A percentile compares a stretch with the other conserved stretches of the same genome.
These are phyloP conservation scores for Listronotus bonariensis DNA, from an alignment of 1,140 invertebrate species.

Conservation along the genomic window DNA sequence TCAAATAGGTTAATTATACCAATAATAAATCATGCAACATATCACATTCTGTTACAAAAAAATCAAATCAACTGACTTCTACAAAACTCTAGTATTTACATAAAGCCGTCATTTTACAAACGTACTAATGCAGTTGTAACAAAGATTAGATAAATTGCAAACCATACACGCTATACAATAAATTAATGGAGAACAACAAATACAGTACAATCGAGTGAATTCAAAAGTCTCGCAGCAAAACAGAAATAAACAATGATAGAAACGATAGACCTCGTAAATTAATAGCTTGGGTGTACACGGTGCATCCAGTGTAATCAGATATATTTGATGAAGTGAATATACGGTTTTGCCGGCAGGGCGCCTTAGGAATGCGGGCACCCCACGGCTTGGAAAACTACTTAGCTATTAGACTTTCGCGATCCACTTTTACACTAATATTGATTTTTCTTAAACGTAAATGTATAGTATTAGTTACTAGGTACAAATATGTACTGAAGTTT, in stretches of 20 bases:
- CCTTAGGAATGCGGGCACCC: constrained; percentile 3
- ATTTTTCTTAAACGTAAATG: not conserved
- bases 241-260: constrained; percentile 21
- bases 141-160: constrained; percentile 7
- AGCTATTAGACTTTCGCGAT: constrained; percentile 16
- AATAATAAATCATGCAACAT: too few relatives aligned
- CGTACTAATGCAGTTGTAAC: not conserved
- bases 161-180: constrained; percentile 3
- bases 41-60: too few relatives aligned
- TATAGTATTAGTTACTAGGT: not conserved
- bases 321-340: constrained; percentile 21
- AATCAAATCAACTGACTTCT: too few relatives aligned
- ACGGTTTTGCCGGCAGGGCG: constrained; percentile 12
- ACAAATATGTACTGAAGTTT: too few relatives aligned
- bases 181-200: constrained; percentile 14
- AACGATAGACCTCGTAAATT: constrained; percentile 17
- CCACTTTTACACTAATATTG: constrained; percentile 1
- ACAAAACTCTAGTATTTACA: not conserved
- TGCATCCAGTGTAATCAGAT: constrained; percentile 20
- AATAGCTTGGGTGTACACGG: constrained; percentile 13
- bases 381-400: constrained; percentile 17
- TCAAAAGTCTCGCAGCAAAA: constrained; percentile 18
- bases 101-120: constrained; percentile 1
- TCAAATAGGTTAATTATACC: too few relatives aligned
- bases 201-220: constrained; percentile 13